Evolutionary conservation across 1,140 invertebrate genomes (phyloP).

Genomic region (Whitmania pigra): DNA sequence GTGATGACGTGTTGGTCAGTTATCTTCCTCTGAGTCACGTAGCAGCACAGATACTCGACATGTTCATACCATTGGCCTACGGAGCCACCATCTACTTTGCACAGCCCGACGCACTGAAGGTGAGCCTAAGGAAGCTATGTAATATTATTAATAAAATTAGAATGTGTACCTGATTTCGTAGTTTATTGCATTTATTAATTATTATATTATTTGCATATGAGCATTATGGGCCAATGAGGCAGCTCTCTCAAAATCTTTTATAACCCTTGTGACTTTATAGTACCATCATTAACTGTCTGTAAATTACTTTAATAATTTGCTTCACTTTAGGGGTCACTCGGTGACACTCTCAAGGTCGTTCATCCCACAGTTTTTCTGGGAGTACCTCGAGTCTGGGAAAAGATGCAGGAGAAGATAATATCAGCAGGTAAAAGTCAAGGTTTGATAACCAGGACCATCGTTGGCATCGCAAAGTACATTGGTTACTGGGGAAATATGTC

Average conservation of each 20-base stretch:
- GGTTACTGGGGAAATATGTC: conserved; percentile 59
- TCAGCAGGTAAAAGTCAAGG: conserved; percentile 52
- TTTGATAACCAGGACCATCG: conserved; percentile 55
- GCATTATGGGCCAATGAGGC: too few relatives aligned
- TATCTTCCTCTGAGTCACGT: conserved; percentile 79
- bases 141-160: too few relatives aligned
- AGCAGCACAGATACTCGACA: conserved; percentile 72
- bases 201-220: too few relatives aligned
- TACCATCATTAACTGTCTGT: too few relatives aligned
- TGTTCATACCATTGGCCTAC: conserved; percentile 52
- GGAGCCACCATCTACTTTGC: conserved; percentile 63
- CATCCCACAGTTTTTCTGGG: conserved; percentile 68
- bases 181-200: too few relatives aligned
- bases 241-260: too few relatives aligned
- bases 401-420: conserved; percentile 74
- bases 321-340: conserved; percentile 52
- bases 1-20: conserved; percentile 54
- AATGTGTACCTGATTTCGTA: too few relatives aligned
- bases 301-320: background rate
- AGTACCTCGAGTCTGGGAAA: conserved; percentile 83
- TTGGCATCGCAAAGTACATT: conserved; percentile 61
- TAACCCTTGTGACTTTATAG: too few relatives aligned
- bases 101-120: conserved; percentile 67
- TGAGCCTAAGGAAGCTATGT: conserved; percentile 18
- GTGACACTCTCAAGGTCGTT: conserved; percentile 60